phyloP scores from a whole-genome alignment of 2,113 vertebrate genomes.

The Glaucomys volans region DNA sequence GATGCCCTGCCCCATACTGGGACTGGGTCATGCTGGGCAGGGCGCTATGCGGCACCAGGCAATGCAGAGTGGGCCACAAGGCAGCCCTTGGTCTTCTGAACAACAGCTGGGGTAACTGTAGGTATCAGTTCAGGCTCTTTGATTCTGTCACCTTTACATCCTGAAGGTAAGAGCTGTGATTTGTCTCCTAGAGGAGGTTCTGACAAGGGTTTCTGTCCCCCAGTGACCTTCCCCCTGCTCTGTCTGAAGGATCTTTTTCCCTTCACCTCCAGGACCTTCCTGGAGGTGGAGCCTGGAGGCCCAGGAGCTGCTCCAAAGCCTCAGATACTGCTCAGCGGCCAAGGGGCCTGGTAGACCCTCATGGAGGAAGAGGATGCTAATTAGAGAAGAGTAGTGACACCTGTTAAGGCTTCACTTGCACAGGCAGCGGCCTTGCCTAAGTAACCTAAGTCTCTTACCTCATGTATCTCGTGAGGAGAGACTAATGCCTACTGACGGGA shows the following conservation, averaged over 20 bases:
- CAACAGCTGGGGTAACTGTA: fast-evolving
- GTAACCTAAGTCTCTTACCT: too few species aligned
- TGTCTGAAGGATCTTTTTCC: too few species aligned
- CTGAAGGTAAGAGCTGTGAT: neutral
- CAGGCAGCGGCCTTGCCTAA: too few species aligned
- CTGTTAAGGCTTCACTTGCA: too few species aligned
- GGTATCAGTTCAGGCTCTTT: neutral
- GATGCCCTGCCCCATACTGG: too few species aligned
- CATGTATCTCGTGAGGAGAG: too few species aligned
- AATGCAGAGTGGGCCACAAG: neutral
- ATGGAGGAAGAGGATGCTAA: fast-evolving
- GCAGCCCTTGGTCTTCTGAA: neutral
- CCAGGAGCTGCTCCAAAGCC: too few species aligned
- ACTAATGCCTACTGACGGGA: neutral
- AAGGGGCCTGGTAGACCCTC: fast-evolving
- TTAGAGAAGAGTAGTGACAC: fast-evolving
- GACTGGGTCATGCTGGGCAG: neutral
- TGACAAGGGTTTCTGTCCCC: neutral
- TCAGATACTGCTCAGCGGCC: neutral
- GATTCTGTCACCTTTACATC: neutral
- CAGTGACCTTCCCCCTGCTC: too few species aligned
- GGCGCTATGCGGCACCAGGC: too few species aligned
- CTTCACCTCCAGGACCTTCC: too few species aligned
- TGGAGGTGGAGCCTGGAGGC: too few species aligned
- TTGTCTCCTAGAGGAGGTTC: neutral